These are phyloP conservation scores for Sialis lutaria DNA, from an alignment of 2,888 invertebrate species.

Conservation along the genomic window DNA sequence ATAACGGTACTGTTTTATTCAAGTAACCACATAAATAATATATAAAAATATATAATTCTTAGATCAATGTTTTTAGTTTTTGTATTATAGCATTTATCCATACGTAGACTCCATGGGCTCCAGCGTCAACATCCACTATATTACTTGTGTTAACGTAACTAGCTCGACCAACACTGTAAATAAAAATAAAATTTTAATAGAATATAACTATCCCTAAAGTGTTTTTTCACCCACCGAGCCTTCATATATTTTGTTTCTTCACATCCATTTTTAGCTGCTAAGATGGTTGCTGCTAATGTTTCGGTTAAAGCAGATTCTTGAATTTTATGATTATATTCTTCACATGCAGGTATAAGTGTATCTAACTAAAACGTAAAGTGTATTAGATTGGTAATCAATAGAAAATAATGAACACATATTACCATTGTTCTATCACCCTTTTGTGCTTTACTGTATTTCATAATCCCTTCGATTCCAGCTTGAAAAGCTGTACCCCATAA, in stretches of 20 bases:
- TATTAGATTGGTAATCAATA: not conserved
- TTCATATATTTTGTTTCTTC: slow-evolving; percentile 33
- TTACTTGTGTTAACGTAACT: slow-evolving; percentile 44
- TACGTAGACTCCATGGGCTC: slow-evolving; percentile 43
- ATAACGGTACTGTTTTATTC: no score
- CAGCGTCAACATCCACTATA: slow-evolving; percentile 43
- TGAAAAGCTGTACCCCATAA: slow-evolving; percentile 37
- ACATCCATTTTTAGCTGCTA: slow-evolving; percentile 29
- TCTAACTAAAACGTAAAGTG: slow-evolving; percentile 29
- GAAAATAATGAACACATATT: not conserved
- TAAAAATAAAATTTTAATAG: slow-evolving; percentile 2
- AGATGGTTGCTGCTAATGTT: slow-evolving; percentile 21
- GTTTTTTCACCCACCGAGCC: slow-evolving; percentile 27
- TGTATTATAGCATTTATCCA: slow-evolving; percentile 37
- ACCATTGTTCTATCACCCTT: slow-evolving; percentile 66
- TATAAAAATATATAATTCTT: no score
- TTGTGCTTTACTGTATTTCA: slow-evolving; percentile 52
- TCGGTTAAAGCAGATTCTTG: slow-evolving; percentile 6
- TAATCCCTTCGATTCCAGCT: slow-evolving; percentile 37
- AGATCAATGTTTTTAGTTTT: no score
- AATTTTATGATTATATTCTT: slow-evolving; percentile 22
- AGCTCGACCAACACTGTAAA: slow-evolving; percentile 47
- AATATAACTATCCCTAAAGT: slow-evolving; percentile 2
- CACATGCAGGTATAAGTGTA: slow-evolving; percentile 30
- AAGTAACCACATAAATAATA: no score